Evolutionary conservation across 1,140 invertebrate genomes (phyloP).

Genomic region (Brachionus koreanus): DNA sequence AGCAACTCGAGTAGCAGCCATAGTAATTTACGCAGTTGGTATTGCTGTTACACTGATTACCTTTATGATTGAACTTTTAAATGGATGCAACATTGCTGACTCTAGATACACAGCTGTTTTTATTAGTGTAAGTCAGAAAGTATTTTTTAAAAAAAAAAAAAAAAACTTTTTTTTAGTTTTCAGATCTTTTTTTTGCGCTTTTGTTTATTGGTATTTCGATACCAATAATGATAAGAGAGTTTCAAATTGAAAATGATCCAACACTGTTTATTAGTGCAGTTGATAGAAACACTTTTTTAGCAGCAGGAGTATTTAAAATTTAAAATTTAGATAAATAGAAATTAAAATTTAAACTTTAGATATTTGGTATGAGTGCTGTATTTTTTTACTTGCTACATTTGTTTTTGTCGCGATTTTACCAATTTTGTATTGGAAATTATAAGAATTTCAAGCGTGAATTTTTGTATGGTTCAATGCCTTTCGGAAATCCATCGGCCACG

Average conservation of each 20-base stretch:
- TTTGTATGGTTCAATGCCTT: not conserved
- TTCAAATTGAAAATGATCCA: not conserved
- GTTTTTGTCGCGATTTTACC: constrained; percentile 26
- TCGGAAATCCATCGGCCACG: not conserved
- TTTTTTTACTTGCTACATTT: constrained; percentile 20
- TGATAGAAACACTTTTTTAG: constrained; percentile 14
- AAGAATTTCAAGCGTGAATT: constrained; percentile 37
- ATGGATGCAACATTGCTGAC: constrained; percentile 23
- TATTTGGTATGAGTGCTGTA: constrained; percentile 7
- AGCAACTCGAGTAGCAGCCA: not conserved
- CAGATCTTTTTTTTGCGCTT: not conserved
- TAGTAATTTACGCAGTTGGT: not conserved
- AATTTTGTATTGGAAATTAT: constrained; percentile 38
- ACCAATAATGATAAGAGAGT: constrained; percentile 12
- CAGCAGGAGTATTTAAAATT: not conserved
- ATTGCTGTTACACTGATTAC: not conserved
- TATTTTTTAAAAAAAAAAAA: not conserved
- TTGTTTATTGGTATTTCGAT: not conserved
- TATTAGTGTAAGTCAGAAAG: not conserved
- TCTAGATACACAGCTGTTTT: not conserved
- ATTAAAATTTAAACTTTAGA: not conserved
- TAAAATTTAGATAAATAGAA: not conserved
- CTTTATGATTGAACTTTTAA: not conserved
- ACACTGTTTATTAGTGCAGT: not conserved
- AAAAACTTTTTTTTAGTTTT: not conserved